Evolutionary conservation across 1,140 invertebrate species (phyloP).

Genomic region (Zaprionus inermis): DNA sequence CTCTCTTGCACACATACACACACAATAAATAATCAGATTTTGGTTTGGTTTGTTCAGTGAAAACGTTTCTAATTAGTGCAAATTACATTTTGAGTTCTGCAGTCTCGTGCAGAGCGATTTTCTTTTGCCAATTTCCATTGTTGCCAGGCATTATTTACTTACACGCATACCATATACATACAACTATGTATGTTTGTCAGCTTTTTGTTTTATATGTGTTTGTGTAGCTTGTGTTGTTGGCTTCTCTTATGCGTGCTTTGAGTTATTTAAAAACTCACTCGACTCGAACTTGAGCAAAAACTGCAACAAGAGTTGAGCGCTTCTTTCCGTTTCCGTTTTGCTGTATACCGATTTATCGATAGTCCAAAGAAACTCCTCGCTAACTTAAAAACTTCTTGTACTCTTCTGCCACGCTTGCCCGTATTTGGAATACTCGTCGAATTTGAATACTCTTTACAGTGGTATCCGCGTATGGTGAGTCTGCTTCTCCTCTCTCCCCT

Average conservation of each 20-base stretch:
- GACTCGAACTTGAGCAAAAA: slow-evolving; percentile 8
- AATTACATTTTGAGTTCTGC: slow-evolving; percentile 70
- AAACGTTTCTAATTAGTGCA: slow-evolving; percentile 76
- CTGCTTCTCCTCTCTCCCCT: slow-evolving; percentile 20
- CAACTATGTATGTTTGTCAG: slow-evolving; percentile 6
- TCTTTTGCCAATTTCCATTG: slow-evolving; percentile 26
- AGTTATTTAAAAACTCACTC: slow-evolving; percentile 5
- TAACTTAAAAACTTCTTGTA: slow-evolving; percentile 17
- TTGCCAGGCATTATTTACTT: slow-evolving; percentile 18
- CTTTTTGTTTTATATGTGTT: slow-evolving; percentile 15
- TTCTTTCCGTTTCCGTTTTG: slow-evolving; percentile 7
- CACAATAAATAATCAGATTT: slow-evolving; percentile 68
- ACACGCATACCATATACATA: background rate
- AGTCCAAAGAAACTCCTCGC: background rate
- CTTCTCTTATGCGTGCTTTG: slow-evolving; percentile 2
- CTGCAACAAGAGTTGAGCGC: slow-evolving; percentile 18
- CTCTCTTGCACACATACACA: slow-evolving; percentile 46
- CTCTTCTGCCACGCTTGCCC: slow-evolving; percentile 17
- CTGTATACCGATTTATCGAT: slow-evolving; percentile 1
- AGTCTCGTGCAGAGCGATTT: slow-evolving; percentile 9
- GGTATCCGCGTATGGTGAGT: slow-evolving; percentile 84
- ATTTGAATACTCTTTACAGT: slow-evolving; percentile 53
- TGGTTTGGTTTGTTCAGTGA: slow-evolving; percentile 63
- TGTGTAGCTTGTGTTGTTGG: slow-evolving; percentile 5
- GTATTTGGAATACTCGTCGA: slow-evolving; percentile 4